Base-by-base conservation (phyloP, 2,797 vertebrate genomes). In the Phoeniculus purpureus region DNA sequence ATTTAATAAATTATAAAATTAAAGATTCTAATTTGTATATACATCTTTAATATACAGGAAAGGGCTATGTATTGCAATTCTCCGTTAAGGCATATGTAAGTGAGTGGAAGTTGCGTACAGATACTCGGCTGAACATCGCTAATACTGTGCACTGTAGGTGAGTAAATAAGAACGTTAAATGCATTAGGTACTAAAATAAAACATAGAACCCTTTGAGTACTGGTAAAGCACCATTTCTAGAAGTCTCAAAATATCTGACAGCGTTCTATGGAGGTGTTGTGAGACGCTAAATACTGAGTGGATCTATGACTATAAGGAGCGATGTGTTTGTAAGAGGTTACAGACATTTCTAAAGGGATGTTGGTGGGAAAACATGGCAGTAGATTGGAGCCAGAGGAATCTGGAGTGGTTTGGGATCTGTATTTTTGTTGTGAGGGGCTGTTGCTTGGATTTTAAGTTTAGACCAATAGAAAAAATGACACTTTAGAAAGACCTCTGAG, bases 1-100 rank as follows among this genome's bases (percentile, higher is more conserved):
- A 97, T 99, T 99, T 99, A 99, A 99, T 99, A 99, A 99, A 98
- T 99, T 99, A 98, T 97, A 97, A 98, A 98, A 98, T 98, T 98
- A 98, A 98, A 97, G 96, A 97, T 93, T 98, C 97, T 98, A 96
- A 97, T 98, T 98, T 96, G 97, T 98, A 98, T 99, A 98, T 98
- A 98, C 98, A 98, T 94, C 97, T 96, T 98, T 98, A 98, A 98
- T 85, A 97, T 97, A 98, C 98, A 98, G 96, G 93, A 96, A 97
- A 95, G 96, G 96, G 81, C 91, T 96, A 93, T 96, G 94, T 93
- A 95, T 97, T 97, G 97, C 96, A 95, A 93, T 96, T 96, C 16
- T 95, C 93, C 95, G 97, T 96, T 97, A 96, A 96, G 96, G 95
- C 93, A 88, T 96, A 97, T 96, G 96, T 95, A 97, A 96, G 94